Evolutionary conservation across 2,113 vertebrate species (phyloP), one percentile per base, ranked within the genome.

Genomic region (Podocnemis expansa): DNA sequence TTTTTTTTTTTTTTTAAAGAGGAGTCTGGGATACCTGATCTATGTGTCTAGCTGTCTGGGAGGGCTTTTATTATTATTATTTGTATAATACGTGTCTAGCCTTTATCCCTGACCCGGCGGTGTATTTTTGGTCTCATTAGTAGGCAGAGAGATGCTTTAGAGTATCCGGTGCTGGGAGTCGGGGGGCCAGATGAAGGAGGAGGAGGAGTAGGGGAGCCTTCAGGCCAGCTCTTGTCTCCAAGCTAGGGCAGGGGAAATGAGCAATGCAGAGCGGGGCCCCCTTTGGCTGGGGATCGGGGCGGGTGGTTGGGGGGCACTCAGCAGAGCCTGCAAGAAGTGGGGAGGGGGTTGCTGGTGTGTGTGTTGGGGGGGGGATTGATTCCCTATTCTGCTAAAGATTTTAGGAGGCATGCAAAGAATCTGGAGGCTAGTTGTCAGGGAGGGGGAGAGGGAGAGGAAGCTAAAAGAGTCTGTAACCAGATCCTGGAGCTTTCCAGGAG

Each of bases 401-500:
- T 96, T 96, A 97, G 97, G 95, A 97, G 95, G 97, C 98, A 98
- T 97, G 96, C 96, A 85, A 97, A 97, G 98, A 98, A 97, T 97
- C 98, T 95, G 98, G 93, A 97, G 97, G 97, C 95, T 96, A 96
- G 97, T 97, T 97, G 98, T 98, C 98, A 98, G 81, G 85, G 47
- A 86, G 93, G 78, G 85, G 41, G 83, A 81, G 89, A 45, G 75
- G 88, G 86, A 83, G 89, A 94, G 93, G 96, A 91, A 96, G 96
- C 97, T 88, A 80, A 95, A 95, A 98, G 98, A 98, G 98, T 98
- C 95, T 97, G 97, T 94, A 98, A 98, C 95, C 97, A 98, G 98
- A 98, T 97, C 97, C 97, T 97, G 95, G 81, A 95, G 97, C 97
- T 98, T 98, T 97, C 97, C 97, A 98, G 97, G 98, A 98, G 97